These are phyloP conservation scores for Melanchra persicariae DNA, from an alignment of 2,888 invertebrate species.

Conservation along the genomic window DNA sequence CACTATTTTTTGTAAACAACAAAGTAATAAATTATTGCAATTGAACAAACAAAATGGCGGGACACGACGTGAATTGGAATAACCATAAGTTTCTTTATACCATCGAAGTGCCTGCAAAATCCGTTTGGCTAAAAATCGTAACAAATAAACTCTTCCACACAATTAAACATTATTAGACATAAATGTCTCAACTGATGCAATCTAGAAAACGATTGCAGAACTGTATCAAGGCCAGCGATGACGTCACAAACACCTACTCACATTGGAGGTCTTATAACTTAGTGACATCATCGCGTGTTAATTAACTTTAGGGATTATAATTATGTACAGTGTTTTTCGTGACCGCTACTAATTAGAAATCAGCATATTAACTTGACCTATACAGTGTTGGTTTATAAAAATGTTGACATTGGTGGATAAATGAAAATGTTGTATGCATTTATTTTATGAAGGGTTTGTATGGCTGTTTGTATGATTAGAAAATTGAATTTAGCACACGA, in stretches of 20 bases:
- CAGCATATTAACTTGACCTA: constrained; percentile 26
- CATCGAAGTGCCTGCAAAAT: too few species aligned
- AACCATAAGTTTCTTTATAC: too few species aligned
- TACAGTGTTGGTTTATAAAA: not conserved
- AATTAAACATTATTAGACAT: not conserved
- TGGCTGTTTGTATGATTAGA: too few species aligned
- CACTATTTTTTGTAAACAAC: too few species aligned
- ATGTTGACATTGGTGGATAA: not conserved
- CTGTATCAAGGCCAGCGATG: constrained; percentile 25
- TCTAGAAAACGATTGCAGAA: constrained; percentile 15
- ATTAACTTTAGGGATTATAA: constrained; percentile 53
- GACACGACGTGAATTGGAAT: too few species aligned
- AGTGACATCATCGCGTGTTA: constrained; percentile 49
- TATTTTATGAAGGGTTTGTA: not conserved
- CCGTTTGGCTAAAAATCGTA: too few species aligned
- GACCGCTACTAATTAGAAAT: constrained; percentile 47
- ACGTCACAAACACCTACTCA: constrained; percentile 36
- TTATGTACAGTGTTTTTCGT: constrained; percentile 40
- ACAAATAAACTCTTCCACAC: not conserved
- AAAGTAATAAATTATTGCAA: too few species aligned
- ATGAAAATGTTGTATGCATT: not conserved
- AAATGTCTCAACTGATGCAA: constrained; percentile 10
- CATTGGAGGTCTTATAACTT: constrained; percentile 18
- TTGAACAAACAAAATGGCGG: too few species aligned
- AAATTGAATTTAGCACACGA: too few species aligned